Conservation (phyloP, 2,888 invertebrate genomes). For the Campoplex capitator region DNA sequence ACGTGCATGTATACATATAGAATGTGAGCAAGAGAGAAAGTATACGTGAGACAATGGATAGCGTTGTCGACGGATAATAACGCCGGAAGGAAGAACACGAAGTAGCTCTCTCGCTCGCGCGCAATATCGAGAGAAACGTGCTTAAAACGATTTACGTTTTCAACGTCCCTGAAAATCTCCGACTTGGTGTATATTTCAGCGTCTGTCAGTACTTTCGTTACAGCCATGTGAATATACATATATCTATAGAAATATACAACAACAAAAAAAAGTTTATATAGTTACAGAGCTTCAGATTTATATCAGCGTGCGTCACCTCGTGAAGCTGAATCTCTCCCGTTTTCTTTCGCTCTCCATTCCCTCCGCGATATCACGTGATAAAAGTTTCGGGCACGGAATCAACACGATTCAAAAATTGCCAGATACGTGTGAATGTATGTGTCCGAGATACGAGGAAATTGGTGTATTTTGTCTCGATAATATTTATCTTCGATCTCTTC, state of each 20-base stretch:
- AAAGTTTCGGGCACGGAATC: constrained; percentile 52
- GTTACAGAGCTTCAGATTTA: background rate
- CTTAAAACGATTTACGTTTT: constrained; percentile 61
- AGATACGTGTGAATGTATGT: background rate
- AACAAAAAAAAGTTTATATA: background rate
- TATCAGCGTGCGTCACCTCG: background rate
- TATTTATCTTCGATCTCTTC: constrained; percentile 50
- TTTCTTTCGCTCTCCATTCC: background rate
- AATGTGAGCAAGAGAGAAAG: constrained; percentile 24
- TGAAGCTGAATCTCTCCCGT: background rate
- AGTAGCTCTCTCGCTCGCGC: constrained; percentile 47
- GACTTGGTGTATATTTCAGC: constrained; percentile 9
- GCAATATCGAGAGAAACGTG: constrained; percentile 65
- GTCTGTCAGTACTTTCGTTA: constrained; percentile 46
- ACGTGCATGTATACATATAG: background rate
- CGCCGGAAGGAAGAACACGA: constrained; percentile 36
- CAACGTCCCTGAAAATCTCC: constrained; percentile 23
- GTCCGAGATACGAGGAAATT: constrained; percentile 25
- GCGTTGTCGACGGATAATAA: constrained; percentile 62
- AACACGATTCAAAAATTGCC: constrained; percentile 54
- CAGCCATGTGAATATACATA: background rate
- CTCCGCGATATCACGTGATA: constrained; percentile 46
- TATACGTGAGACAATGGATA: constrained; percentile 30
- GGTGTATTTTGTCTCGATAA: constrained; percentile 28
- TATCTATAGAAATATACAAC: background rate